Evolutionary conservation across 2,888 invertebrate species (phyloP), one percentile per base, ranked within the genome.

Genomic region (Pyrgus malvae): DNA sequence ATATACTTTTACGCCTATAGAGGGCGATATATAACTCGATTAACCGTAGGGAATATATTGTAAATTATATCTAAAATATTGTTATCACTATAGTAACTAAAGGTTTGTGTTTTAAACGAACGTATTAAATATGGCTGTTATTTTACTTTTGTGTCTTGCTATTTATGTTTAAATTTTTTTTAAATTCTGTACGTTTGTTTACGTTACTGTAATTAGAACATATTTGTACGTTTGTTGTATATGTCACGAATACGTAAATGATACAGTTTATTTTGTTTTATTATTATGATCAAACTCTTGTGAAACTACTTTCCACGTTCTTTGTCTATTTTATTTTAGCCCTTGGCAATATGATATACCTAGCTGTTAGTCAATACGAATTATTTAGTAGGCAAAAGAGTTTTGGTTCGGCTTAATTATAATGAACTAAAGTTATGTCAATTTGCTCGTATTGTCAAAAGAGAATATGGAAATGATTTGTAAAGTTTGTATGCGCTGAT

Each of bases 21-120:
- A 9, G 12, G 50, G 35, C 44, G 37, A 3, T 51, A 37, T 51
- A 42, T 44, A 29, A 44, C 51, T 33, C 35, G 37, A 51, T 37
- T 31, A 19, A 37, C 25, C 7, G 17, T 50, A 42, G 27, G 31
- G 11, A 16, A 9, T 31, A 31, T 6, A 31, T 50, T 50, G 42
- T 42, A 50, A 50, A 42, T 31, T 41, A 35, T 25, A 3, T 21
- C 25, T 16, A 42, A 42, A 35, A 35, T 50, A 35, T 50, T 50
- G 14, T 7, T 33, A 33, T 25, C 11, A 41, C 23, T 33, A 23
- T 11, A 16, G 9, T 11, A n/a, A 25, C 14, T 21, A 29, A 12
- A 33, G 4, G 9, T 21, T 19, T 38, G 7, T 14, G n/a, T 29
- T 6, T 12, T 40, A 21, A 23, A 23, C 40, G 40, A 23, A 40